These are phyloP conservation scores for Tillus elongatus DNA, from an alignment of 2,888 invertebrate genomes.

Conservation along the genomic window DNA sequence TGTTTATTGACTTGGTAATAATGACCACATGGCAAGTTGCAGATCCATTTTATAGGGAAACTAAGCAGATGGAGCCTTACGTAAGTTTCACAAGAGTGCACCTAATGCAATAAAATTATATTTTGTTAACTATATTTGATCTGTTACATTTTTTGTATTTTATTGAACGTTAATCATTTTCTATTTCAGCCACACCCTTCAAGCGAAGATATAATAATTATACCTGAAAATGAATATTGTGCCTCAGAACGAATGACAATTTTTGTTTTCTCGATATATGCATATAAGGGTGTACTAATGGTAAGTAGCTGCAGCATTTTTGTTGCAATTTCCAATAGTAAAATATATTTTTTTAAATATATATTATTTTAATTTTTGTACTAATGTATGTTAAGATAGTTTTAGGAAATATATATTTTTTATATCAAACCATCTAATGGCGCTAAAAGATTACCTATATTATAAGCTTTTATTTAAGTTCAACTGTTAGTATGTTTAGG, in stretches of 20 bases:
- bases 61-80: conserved; percentile 80
- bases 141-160: not conserved
- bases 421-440: too few relatives aligned
- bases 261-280: conserved; percentile 92
- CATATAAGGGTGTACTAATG: conserved; percentile 95
- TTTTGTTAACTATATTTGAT: too few relatives aligned
- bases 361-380: too few relatives aligned
- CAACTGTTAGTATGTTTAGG: too few relatives aligned
- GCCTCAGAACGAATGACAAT: conserved; percentile 91
- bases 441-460: too few relatives aligned
- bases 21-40: conserved; percentile 96
- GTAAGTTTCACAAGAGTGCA: conserved; percentile 50
- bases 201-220: conserved; percentile 84
- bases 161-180: too few relatives aligned
- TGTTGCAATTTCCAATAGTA: too few relatives aligned
- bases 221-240: conserved; percentile 94
- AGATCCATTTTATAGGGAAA: conserved; percentile 88
- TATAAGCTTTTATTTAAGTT: too few relatives aligned
- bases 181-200: conserved; percentile 71
- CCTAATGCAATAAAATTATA: too few relatives aligned
- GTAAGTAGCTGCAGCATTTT: too few relatives aligned
- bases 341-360: too few relatives aligned
- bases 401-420: too few relatives aligned
- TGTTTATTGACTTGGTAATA: conserved; percentile 84
- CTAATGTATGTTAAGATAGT: not conserved